phyloP scores from a whole-genome alignment of 2,888 invertebrate genomes.

The Platycnemis pennipes region DNA sequence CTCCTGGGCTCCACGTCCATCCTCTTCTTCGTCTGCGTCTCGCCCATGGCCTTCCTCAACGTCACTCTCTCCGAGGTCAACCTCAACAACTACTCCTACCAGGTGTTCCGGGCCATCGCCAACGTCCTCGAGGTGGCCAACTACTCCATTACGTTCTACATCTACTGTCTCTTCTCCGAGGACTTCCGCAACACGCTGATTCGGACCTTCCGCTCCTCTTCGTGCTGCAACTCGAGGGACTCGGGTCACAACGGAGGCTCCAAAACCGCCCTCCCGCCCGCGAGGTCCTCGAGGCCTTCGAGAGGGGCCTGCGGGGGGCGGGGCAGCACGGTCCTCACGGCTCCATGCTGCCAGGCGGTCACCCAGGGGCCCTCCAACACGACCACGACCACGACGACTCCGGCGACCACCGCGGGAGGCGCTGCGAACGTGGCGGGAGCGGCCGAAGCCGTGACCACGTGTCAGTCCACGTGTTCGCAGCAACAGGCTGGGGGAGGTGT shows the following conservation, averaged over 20 bases:
- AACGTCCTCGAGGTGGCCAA: conserved; percentile 88
- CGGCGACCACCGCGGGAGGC: not conserved
- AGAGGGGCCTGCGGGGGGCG: conserved; percentile 23
- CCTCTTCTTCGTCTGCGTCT: conserved; percentile 85
- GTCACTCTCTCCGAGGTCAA: conserved; percentile 85
- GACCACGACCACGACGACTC: conserved; percentile 48
- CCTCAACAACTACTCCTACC: conserved; percentile 83
- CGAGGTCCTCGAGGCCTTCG: conserved; percentile 30
- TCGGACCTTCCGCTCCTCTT: conserved; percentile 83
- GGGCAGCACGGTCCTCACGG: not conserved
- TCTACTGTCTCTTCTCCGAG: conserved; percentile 89
- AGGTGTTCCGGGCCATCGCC: conserved; percentile 86
- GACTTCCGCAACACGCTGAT: conserved; percentile 87
- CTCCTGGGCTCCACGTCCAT: conserved; percentile 85
- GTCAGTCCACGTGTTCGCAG: conserved; percentile 40
- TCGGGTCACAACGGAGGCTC: not conserved
- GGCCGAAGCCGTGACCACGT: not conserved
- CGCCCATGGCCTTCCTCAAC: conserved; percentile 87
- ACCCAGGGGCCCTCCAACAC: conserved; percentile 37
- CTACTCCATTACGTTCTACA: conserved; percentile 89
- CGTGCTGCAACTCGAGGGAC: conserved; percentile 74
- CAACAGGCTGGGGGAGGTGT: not conserved
- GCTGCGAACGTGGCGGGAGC: not conserved
- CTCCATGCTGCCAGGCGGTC: not conserved
- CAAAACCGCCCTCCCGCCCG: not conserved